These are phyloP conservation scores for Orthosia incerta DNA, from an alignment of 2,888 invertebrate species.

Conservation along the genomic window DNA sequence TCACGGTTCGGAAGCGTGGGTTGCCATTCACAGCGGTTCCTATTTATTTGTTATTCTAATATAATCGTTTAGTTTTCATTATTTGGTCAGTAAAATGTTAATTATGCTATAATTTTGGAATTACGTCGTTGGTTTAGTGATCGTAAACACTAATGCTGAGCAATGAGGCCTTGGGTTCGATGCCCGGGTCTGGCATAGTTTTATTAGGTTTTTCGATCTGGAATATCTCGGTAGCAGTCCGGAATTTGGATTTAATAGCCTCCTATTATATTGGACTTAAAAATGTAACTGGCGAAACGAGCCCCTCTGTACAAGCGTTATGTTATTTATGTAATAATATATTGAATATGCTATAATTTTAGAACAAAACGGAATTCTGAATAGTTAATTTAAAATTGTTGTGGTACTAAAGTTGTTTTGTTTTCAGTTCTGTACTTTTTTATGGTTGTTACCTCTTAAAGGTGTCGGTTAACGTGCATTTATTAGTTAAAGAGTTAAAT, in stretches of 20 bases:
- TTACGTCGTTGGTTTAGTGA: no score
- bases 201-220: no score
- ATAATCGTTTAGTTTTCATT: slow-evolving; percentile 11
- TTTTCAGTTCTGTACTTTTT: slow-evolving; percentile 17
- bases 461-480: background rate
- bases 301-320: no score
- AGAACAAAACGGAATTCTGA: slow-evolving; percentile 4
- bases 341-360: background rate
- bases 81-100: background rate
- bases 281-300: no score
- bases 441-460: slow-evolving; percentile 19
- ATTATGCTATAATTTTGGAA: background rate
- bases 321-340: background rate
- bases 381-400: background rate
- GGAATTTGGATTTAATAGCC: no score
- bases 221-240: no score
- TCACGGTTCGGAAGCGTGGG: slow-evolving; percentile 68
- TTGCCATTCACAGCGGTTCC: slow-evolving; percentile 62
- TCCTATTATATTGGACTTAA: no score
- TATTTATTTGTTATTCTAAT: slow-evolving; percentile 13
- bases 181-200: no score
- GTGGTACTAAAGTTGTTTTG: background rate
- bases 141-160: no score
- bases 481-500: background rate
- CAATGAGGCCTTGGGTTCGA: no score